Conservation (phyloP, 35 echinoderm and acorn worm species). For the Stichopus chloronotus region DNA sequence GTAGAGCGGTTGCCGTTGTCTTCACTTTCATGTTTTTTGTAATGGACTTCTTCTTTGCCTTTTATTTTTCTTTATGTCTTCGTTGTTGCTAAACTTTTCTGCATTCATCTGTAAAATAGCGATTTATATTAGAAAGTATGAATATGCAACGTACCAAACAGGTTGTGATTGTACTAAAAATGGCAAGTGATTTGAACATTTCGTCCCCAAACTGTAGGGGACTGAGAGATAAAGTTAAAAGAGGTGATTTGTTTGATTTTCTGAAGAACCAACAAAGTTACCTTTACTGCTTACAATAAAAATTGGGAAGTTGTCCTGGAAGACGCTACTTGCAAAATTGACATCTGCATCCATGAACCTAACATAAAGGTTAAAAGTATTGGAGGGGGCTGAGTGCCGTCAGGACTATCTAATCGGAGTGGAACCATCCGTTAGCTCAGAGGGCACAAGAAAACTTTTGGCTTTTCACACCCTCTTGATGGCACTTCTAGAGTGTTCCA, state of each 20-base stretch:
- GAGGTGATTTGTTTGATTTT: neutral
- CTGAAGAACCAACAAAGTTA: constrained; percentile 12
- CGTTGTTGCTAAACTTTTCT: neutral
- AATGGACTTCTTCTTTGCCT: neutral
- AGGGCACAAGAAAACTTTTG: too few relatives aligned
- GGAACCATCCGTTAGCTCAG: too few relatives aligned
- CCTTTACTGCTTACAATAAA: neutral
- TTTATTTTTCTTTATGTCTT: neutral
- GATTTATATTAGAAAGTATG: neutral
- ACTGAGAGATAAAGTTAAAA: neutral
- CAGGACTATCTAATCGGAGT: too few relatives aligned
- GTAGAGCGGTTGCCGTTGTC: neutral
- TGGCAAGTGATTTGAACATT: neutral
- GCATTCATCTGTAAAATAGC: neutral
- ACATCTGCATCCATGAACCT: too few relatives aligned
- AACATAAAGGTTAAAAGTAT: too few relatives aligned
- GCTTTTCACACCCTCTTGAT: too few relatives aligned
- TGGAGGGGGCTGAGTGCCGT: too few relatives aligned
- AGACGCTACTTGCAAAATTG: neutral
- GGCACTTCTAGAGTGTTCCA: too few relatives aligned
- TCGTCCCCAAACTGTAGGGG: neutral
- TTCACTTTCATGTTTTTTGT: too few relatives aligned
- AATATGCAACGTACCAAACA: neutral
- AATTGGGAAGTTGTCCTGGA: neutral
- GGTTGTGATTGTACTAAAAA: neutral